Evolutionary conservation across 2,888 invertebrate species (phyloP), one percentile per base, ranked within the genome.

Genomic region (Epirrita christyi): DNA sequence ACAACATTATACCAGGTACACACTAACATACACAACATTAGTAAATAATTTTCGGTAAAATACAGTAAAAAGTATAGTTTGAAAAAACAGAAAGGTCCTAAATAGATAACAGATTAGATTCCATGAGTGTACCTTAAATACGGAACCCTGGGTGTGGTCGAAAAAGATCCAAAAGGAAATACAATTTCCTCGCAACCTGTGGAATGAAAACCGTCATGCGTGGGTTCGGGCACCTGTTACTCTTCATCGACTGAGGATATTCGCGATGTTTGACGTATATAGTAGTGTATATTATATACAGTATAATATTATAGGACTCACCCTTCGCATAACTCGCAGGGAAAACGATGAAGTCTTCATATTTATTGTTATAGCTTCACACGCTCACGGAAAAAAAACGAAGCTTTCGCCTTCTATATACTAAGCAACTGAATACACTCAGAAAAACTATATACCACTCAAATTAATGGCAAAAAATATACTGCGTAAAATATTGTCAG

Each of bases 271-370:
- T 21, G 21, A 21, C 4, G 21, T 21, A 2, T 21, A 21, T 21
- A 21, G 21, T 3, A 21, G 21, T 21, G 4, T 21, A 3, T 21
- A 21, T 21, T 21, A 21, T 21, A 21, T 14, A 14, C 6, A 14
- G 3, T 38, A 14, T n/a, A 11, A n/a, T n/a, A n/a, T n/a, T 36
- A 36, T 36, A 11, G n/a, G 14, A 38, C 95, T 94, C 82, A 95
- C 96, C 95, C 95, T 93, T 89, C 95, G 93, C 95, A 95, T 96
- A 73, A 96, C 95, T 68, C 95, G 94, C 49, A 96, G 93, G 14
- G 95, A 95, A 81, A 95, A 95, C 76, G 95, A 95, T 47, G 95
- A 95, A 38, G 95, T 95, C 94, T 95, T 96, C 96, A 95, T 96
- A 77, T 93, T 94, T 86, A 86, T 84, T 80, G 82, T 81, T 74